These are phyloP conservation scores for Microctonus hyperodae DNA, from an alignment of 2,888 invertebrate species.

Conservation along the genomic window DNA sequence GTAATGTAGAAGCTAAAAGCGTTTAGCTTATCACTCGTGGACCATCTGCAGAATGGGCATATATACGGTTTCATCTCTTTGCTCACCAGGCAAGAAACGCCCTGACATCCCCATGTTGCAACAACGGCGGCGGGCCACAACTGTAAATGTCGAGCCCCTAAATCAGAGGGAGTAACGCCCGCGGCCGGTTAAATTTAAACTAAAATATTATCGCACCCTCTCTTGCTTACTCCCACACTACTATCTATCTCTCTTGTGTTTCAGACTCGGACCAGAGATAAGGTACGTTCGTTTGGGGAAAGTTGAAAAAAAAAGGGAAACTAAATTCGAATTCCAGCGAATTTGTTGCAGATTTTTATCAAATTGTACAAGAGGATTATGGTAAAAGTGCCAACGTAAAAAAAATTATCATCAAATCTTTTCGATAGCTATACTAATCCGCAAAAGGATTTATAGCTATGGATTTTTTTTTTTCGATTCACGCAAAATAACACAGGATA, in stretches of 20 bases:
- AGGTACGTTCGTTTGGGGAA: slow-evolving; percentile 37
- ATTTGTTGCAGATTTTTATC: slow-evolving; percentile 34
- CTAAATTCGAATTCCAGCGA: slow-evolving; percentile 26
- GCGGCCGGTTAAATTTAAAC: slow-evolving; percentile 58
- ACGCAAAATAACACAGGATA: slow-evolving; percentile 7
- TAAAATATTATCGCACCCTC: slow-evolving; percentile 50
- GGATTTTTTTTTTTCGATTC: neutral
- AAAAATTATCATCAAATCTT: slow-evolving; percentile 16
- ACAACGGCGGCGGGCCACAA: slow-evolving; percentile 19
- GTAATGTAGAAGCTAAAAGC: slow-evolving; percentile 52
- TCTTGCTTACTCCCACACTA: slow-evolving; percentile 11
- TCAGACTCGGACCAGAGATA: slow-evolving; percentile 46
- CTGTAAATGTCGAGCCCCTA: slow-evolving; percentile 46
- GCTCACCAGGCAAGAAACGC: neutral
- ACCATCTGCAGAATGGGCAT: slow-evolving; percentile 56
- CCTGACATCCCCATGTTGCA: neutral
- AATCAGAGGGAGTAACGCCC: slow-evolving; percentile 56
- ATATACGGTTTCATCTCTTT: slow-evolving; percentile 48
- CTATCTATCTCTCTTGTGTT: neutral
- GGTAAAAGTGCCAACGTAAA: slow-evolving; percentile 10
- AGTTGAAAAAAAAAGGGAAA: neutral
- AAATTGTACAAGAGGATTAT: slow-evolving; percentile 33
- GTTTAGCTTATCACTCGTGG: slow-evolving; percentile 58
- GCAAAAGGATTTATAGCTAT: neutral
- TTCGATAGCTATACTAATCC: neutral